A percentile compares a stretch with the other conserved stretches of the same genome.
These are phyloP conservation scores for Otolemur garnettii DNA, from an alignment of 2,113 vertebrate species.

Conservation along the genomic window DNA sequence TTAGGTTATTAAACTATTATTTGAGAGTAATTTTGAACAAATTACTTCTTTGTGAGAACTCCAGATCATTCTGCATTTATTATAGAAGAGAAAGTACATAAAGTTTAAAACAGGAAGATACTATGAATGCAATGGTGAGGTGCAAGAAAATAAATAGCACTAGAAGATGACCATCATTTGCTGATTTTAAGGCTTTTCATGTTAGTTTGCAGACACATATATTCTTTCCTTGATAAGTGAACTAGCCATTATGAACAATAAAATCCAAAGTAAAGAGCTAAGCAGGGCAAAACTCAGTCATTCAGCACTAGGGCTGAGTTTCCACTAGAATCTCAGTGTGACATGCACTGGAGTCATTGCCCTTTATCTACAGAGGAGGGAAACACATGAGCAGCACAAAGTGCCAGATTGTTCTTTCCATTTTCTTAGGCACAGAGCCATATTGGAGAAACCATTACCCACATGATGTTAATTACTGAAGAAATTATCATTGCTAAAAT, in stretches of 20 bases:
- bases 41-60: not conserved
- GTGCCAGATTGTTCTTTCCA: slow-evolving; percentile 61
- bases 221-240: slow-evolving; percentile 16
- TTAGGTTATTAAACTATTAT: slow-evolving; percentile 25
- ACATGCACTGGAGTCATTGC: slow-evolving; percentile 54
- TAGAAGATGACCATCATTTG: not conserved
- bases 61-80: not conserved
- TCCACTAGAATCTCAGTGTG: slow-evolving; percentile 38
- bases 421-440: slow-evolving; percentile 61
- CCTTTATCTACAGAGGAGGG: slow-evolving; percentile 65
- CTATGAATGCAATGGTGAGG: not conserved
- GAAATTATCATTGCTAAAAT: slow-evolving; percentile 57
- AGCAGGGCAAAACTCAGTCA: slow-evolving; percentile 77
- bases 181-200: slow-evolving; percentile 52
- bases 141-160: slow-evolving; percentile 52
- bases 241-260: slow-evolving; percentile 54
- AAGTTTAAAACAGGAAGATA: slow-evolving; percentile 25
- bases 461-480: slow-evolving; percentile 64
- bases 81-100: not conserved
- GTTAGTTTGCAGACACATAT: slow-evolving; percentile 18
- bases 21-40: slow-evolving; percentile 52
- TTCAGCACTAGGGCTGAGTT: slow-evolving; percentile 62
- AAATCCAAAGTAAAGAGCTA: slow-evolving; percentile 85
- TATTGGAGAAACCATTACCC: slow-evolving; percentile 70
- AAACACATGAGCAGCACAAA: slow-evolving; percentile 63